Evolutionary conservation across 1,140 invertebrate species (phyloP), one percentile per base, ranked within the genome.

Genomic region (Heliconius nattereri): DNA sequence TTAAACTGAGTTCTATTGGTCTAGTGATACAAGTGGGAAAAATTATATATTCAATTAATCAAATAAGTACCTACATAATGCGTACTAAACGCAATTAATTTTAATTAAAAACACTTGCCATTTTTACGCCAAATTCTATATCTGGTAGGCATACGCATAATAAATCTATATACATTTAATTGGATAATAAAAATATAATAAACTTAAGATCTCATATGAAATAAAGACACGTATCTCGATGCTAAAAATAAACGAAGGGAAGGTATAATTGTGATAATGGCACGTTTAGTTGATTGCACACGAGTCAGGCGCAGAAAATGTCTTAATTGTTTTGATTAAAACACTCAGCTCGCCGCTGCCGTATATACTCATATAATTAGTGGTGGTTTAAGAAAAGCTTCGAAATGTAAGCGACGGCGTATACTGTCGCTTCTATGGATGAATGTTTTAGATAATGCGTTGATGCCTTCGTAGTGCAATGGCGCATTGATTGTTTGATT

Each of bases 261-360:
- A 23, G 35, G 57, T 52, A 75, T 79, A 66, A 66, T 66, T 66
- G 60, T 66, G 60, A 29, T 66, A 75, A 79, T 79, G 29, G 49
- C 52, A 32, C 37, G 45, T 75, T 71, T 71, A 35, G 45, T 79
- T 57, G 73, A 79, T 79, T 79, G 66, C 40, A 57, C 40, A 29
- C 73, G 73, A 37, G 29, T 57, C 78, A 71, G 45, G 32, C 73
- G 73, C 78, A 79, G 70, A 79, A 75, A 79, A 79, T 37, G 54
- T 26, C 70, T 71, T 79, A 71, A 79, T 79, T 79, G 76, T 60
- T 70, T 78, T 78, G 32, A 83, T 79, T 72, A 76, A 78, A 60
- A 37, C 57, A 54, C 73, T 75, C 80, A 71, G 40, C 11, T n/a
- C n/a, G 35, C 35, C 5, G 35, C 75, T 76, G 11, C 5, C 23